phyloP scores from a whole-genome alignment of 1,140 invertebrate genomes.

The Dendroctonus valens region DNA sequence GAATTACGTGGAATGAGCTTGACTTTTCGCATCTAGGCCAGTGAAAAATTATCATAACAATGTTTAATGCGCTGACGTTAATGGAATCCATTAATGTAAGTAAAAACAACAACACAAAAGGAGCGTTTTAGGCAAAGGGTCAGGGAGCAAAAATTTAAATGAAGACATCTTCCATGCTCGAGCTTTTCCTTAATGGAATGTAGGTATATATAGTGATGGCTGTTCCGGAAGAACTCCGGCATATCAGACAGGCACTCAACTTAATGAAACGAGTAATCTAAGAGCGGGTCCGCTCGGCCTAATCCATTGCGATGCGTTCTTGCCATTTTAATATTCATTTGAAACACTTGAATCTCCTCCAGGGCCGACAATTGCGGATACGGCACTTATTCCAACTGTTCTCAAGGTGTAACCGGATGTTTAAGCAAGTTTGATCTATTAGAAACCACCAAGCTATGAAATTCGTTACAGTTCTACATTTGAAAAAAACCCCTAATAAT shows the following conservation, averaged over 20 bases:
- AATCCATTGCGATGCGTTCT: slow-evolving; percentile 51
- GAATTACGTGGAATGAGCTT: too few relatives aligned
- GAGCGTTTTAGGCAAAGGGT: slow-evolving; percentile 27
- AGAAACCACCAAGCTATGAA: too few relatives aligned
- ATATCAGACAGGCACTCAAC: slow-evolving; percentile 50
- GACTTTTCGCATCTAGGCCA: too few relatives aligned
- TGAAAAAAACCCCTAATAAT: too few relatives aligned
- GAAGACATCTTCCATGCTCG: slow-evolving; percentile 42
- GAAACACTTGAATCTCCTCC: slow-evolving; percentile 41
- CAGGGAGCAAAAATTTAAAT: slow-evolving; percentile 38
- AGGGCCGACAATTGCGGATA: slow-evolving; percentile 46
- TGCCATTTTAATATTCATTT: slow-evolving; percentile 51
- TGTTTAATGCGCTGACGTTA: slow-evolving; percentile 9
- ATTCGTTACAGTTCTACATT: too few relatives aligned
- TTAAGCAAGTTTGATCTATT: too few relatives aligned
- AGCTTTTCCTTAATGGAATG: slow-evolving; percentile 45
- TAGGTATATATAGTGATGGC: slow-evolving; percentile 36
- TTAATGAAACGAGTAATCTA: slow-evolving; percentile 52
- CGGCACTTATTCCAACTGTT: slow-evolving; percentile 47
- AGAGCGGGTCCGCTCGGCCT: slow-evolving; percentile 46
- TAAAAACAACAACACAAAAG: slow-evolving; percentile 27
- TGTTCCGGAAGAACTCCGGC: slow-evolving; percentile 45
- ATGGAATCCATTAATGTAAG: slow-evolving; percentile 27
- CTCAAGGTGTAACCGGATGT: slow-evolving; percentile 7
- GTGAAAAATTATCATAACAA: background rate